phyloP scores from a whole-genome alignment of 64 coral and sea anemone species.

The Trachythela sp. region DNA sequence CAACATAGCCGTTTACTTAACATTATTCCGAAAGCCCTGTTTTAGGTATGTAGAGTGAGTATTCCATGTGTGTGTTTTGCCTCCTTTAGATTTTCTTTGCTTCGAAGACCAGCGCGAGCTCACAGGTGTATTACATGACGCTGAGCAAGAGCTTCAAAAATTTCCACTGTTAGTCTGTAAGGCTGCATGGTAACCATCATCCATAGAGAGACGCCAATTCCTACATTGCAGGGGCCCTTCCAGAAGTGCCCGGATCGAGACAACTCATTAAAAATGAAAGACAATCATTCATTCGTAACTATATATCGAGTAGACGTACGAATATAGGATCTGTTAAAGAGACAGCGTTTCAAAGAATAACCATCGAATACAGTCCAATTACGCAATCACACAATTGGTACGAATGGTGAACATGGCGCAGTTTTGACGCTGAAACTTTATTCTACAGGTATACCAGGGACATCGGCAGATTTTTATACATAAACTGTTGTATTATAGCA shows the following conservation, averaged over 20 bases:
- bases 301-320: neutral
- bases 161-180: conserved; percentile 60
- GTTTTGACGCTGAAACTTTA: no score
- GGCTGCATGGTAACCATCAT: neutral
- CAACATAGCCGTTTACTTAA: no score
- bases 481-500: no score
- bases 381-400: no score
- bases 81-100: conserved; percentile 81
- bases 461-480: no score
- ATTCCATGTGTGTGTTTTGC: neutral
- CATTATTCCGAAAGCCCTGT: no score
- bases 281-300: conserved; percentile 1
- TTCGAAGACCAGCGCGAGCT: conserved; percentile 81
- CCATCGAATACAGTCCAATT: no score
- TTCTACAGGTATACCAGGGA: no score
- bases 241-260: neutral
- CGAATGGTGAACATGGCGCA: no score
- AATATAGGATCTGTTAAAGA: no score
- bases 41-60: no score
- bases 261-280: neutral
- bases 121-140: conserved; percentile 97
- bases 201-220: neutral
- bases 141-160: conserved; percentile 98
- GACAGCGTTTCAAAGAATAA: no score
- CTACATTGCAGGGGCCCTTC: neutral